Evolutionary conservation across 2,888 invertebrate species (phyloP), one percentile per base, ranked within the genome.

Genomic region (Cactoblastis cactorum): DNA sequence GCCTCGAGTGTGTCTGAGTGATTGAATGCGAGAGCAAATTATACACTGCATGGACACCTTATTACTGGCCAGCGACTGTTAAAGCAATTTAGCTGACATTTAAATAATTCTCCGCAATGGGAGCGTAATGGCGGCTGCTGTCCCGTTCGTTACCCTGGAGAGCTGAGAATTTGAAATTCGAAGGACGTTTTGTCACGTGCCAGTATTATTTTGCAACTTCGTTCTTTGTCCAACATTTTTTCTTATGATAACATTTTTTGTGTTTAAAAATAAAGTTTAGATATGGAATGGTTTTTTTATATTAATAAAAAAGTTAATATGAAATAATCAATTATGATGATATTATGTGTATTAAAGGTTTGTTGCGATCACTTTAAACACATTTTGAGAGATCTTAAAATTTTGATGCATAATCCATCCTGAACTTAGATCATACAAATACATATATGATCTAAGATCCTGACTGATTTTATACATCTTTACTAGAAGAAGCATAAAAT

Each of bases 1-100:
- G 61, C 69, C 67, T 62, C 63, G 59, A 67, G 63, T 70, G 70
- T 63, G 68, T 62, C 63, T 63, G 76, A 80, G 74, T 85, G 85
- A 85, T 85, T 85, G 87, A 85, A 87, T 81, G 86, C 78, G 74
- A 80, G 75, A 71, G 74, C 72, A 87, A 89, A 89, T 89, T 86
- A 82, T 69, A 81, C 80, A 74, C 75, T 83, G 74, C 74, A 73
- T 69, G 77, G 74, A 80, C 83, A 83, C 83, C 85, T 85, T 86
- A 88, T 86, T 87, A 85, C 85, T 61, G 74, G 74, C 74, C 82
- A 74, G 75, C 74, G 78, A 79, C 86, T 83, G 84, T 84, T 87
- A 80, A 80, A 78, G 86, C 78, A 87, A 86, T 88, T 86, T 86
- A 84, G 69, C 87, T 86, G 87, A 88, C 87, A 87, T 89, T 89